Conservation (phyloP, 2,113 vertebrate genomes). For the Tyto alba region DNA sequence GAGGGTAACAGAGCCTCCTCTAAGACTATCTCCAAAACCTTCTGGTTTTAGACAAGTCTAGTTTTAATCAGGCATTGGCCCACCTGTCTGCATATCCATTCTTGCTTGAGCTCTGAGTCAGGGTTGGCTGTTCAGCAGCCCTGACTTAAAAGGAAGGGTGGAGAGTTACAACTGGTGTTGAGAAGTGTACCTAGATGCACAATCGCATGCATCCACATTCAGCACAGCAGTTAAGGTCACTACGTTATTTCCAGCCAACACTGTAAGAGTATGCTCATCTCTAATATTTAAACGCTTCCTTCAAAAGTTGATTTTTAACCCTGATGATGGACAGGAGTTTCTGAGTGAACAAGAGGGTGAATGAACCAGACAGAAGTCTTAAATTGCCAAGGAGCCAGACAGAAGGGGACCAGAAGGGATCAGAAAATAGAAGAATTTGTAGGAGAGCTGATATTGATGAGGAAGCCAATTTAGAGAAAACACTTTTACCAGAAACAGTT, state of each 20-base stretch:
- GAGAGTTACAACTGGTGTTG: neutral
- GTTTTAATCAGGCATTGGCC: neutral
- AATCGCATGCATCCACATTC: fast-evolving
- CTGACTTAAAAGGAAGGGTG: neutral
- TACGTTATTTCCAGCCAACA: neutral
- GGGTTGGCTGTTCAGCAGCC: neutral
- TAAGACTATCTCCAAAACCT: neutral
- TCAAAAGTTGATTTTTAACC: neutral
- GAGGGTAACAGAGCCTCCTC: neutral
- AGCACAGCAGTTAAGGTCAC: neutral
- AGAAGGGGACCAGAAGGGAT: neutral
- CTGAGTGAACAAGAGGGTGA: neutral
- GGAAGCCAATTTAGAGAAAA: neutral
- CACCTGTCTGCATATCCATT: neutral
- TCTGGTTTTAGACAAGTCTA: neutral
- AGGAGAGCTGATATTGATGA: neutral
- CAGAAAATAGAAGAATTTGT: neutral
- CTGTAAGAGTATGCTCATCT: neutral
- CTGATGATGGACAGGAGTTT: neutral
- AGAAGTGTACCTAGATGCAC: neutral
- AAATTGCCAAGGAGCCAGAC: neutral
- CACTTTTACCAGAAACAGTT: neutral
- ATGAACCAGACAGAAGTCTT: neutral
- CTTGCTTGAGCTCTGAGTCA: neutral
- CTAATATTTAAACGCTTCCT: neutral